Evolutionary conservation across 2,888 invertebrate species (phyloP).

Genomic region (Archaeoteleia sp.): DNA sequence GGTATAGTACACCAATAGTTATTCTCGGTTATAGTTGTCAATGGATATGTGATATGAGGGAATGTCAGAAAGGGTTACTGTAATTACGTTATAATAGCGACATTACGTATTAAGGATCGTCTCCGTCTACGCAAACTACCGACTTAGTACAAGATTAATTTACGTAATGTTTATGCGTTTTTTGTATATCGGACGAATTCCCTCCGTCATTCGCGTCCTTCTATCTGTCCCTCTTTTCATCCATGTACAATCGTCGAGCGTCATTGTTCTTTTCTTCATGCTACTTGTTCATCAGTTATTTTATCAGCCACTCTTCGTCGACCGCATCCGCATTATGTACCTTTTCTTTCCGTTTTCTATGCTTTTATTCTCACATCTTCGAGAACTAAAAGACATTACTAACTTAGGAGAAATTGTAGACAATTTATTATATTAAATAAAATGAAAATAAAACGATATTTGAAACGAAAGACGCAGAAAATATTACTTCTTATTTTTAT

Average conservation of each 20-base stretch:
- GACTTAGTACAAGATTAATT: conserved; percentile 42
- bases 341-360: conserved; percentile 29
- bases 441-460: conserved; percentile 72
- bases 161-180: conserved; percentile 21
- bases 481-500: conserved; percentile 10
- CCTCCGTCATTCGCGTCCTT: conserved; percentile 35
- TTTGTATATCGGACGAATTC: conserved; percentile 31
- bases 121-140: conserved; percentile 24
- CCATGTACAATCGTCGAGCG: conserved; percentile 36
- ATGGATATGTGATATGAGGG: conserved; percentile 13
- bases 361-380: conserved; percentile 63
- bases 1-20: too few relatives aligned
- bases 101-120: conserved; percentile 34
- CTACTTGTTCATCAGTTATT: conserved; percentile 13
- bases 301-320: conserved; percentile 17
- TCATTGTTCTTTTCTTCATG: conserved; percentile 18
- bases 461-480: conserved; percentile 63
- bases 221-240: conserved; percentile 33
- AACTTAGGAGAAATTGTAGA: conserved; percentile 74
- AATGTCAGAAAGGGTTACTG: conserved; percentile 22
- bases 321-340: conserved; percentile 33
- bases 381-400: conserved; percentile 71
- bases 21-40: conserved; percentile 34
- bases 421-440: conserved; percentile 74
- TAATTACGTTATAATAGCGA: conserved; percentile 11